These are phyloP conservation scores for Coecobrya sp. DNA, from an alignment of 2,888 invertebrate species.

Conservation along the genomic window DNA sequence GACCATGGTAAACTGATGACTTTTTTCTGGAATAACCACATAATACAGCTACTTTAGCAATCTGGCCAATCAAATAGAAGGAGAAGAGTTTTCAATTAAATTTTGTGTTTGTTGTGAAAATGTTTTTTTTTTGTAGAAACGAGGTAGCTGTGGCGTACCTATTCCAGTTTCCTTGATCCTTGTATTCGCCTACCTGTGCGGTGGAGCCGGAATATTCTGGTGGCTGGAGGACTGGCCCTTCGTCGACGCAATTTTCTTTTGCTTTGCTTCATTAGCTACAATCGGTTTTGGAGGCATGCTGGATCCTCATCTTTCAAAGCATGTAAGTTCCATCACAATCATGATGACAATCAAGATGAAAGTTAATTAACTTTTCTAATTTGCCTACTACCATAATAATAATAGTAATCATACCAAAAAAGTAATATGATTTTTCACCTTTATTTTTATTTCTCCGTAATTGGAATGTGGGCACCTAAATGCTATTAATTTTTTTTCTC, in stretches of 20 bases:
- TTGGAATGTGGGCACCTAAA: neutral
- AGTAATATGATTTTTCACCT: neutral
- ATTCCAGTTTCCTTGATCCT: constrained; percentile 86
- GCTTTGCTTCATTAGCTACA: constrained; percentile 89
- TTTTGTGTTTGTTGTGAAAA: neutral
- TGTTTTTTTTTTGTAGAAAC: constrained; percentile 69
- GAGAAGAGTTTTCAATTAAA: neutral
- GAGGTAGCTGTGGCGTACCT: constrained; percentile 85
- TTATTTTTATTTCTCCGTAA: neutral
- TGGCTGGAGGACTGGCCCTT: constrained; percentile 86
- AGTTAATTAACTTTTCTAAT: constrained; percentile 38
- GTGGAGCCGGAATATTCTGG: constrained; percentile 86
- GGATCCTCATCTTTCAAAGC: constrained; percentile 86
- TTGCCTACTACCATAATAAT: neutral
- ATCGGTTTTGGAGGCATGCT: constrained; percentile 92
- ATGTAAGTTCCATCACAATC: constrained; percentile 80
- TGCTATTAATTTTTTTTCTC: neutral
- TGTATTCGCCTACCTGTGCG: constrained; percentile 86
- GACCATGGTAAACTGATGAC: neutral
- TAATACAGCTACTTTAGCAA: neutral
- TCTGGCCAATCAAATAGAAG: neutral
- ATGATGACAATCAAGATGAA: neutral
- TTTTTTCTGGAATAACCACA: neutral
- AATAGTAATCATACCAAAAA: too few relatives aligned
- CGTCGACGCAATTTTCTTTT: constrained; percentile 86